A percentile compares a stretch with the other conserved stretches of the same genome.
These are phyloP conservation scores for Drosophila colorata DNA, from an alignment of 2,888 invertebrate genomes.

Conservation along the genomic window DNA sequence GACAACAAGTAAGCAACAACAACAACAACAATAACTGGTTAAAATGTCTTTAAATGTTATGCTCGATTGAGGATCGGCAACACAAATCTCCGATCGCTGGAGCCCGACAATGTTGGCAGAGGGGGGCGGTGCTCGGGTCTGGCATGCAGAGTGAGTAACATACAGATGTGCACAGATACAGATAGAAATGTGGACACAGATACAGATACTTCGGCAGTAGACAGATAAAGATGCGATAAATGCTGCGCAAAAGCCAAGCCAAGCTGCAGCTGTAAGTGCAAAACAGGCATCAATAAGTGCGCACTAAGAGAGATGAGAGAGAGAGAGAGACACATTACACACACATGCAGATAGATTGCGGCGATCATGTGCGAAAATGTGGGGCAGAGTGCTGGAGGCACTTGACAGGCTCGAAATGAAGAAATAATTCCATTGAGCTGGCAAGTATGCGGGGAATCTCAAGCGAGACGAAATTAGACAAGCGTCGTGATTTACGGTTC, in stretches of 20 bases:
- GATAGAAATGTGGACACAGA: conserved; percentile 9
- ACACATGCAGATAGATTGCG: conserved; percentile 9
- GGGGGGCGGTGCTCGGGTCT: conserved; percentile 8
- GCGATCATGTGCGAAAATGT: conserved; percentile 56
- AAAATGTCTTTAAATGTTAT: conserved; percentile 71
- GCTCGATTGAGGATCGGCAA: conserved; percentile 75
- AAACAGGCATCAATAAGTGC: conserved; percentile 54
- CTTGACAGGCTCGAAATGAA: conserved; percentile 69
- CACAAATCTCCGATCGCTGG: conserved; percentile 37
- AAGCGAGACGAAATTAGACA: conserved; percentile 83
- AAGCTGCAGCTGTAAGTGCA: conserved; percentile 5
- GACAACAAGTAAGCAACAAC: not conserved
- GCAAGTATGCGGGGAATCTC: conserved; percentile 83
- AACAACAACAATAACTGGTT: conserved; percentile 51
- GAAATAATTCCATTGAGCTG: conserved; percentile 82
- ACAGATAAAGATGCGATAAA: conserved; percentile 42
- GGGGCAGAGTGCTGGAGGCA: conserved; percentile 64
- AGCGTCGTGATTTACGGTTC: conserved; percentile 85
- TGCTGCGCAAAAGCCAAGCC: conserved; percentile 35
- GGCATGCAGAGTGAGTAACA: conserved; percentile 39
- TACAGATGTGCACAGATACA: conserved; percentile 12
- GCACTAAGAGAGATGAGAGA: conserved; percentile 7
- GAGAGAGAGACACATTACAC: conserved; percentile 11
- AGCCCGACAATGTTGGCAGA: conserved; percentile 30
- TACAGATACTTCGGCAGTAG: conserved; percentile 28